Evolutionary conservation across 2,888 invertebrate genomes (phyloP), one percentile per base, ranked within the genome.

Genomic region (Minunthozetes semirufus): DNA sequence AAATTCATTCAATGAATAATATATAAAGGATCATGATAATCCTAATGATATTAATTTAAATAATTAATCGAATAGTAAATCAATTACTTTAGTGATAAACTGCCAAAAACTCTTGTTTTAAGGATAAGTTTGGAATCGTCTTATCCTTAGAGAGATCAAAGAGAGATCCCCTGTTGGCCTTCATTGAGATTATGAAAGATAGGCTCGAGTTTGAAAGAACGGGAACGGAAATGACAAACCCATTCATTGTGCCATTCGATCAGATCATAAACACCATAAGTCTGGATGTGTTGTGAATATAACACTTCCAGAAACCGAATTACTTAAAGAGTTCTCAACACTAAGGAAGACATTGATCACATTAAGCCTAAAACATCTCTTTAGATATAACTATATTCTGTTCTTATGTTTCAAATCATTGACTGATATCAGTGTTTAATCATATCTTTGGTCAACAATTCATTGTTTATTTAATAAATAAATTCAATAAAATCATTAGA

Each of bases 141-240:
- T 33, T 33, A 33, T 33, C 33, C 33, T 33, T 33, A 50, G 50
- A 50, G 50, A 50, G 13, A 8, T n/a, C 8, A 50, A 4, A 50
- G n/a, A 46, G 6, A 50, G 33, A 6, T 33, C 33, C 33, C 33
- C 4, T 9, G 4, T 33, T 33, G 33, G 33, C 33, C 33, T 6
- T n/a, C 17, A 50, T 15, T n/a, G 50, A 50, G 50, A 50, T 15
- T n/a, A n/a, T n/a, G 50, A 50, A n/a, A 50, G 5, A 50, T 15
- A 50, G 5, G n/a, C 8, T n/a, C 17, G 13, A n/a, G 50, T 8
- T n/a, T 50, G 50, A 50, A n/a, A 50, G 50, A 50, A 50, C 15
- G 50, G n/a, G 50, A 59, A 22, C 59, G 59, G 59, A 59, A 59
- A 25, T 59, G 59, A 59, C 59, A 59, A 59, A 59, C 59, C 22